Evolutionary conservation across 2,888 invertebrate genomes (phyloP).

Genomic region (Hypercompe scribonia): DNA sequence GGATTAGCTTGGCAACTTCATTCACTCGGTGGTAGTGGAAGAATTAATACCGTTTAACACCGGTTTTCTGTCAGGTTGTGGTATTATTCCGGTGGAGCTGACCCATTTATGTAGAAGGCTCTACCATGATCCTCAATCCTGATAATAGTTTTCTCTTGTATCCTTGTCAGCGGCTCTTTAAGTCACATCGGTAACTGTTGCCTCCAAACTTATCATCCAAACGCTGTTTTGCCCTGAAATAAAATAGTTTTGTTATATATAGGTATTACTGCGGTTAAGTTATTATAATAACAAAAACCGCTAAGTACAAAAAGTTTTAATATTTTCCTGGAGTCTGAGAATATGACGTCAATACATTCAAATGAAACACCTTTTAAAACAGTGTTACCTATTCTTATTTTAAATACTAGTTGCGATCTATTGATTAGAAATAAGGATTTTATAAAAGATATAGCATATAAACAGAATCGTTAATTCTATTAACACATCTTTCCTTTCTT

Average conservation of each 20-base stretch:
- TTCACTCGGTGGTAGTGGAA: too few relatives aligned
- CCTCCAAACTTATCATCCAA: not conserved
- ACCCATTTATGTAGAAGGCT: too few relatives aligned
- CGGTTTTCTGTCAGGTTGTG: too few relatives aligned
- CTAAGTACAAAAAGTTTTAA: not conserved
- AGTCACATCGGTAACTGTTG: not conserved
- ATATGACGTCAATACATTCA: constrained; percentile 5
- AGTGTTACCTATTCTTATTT: not conserved
- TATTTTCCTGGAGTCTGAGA: not conserved
- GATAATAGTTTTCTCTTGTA: too few relatives aligned
- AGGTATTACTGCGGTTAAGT: not conserved
- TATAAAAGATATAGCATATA: not conserved
- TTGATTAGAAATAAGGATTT: not conserved
- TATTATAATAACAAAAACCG: not conserved
- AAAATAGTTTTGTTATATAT: not conserved
- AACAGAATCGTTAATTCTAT: not conserved
- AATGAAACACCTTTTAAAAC: not conserved
- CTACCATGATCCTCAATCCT: too few relatives aligned
- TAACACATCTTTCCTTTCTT: not conserved
- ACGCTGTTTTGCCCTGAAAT: not conserved
- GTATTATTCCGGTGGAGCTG: too few relatives aligned
- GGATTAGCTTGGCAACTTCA: too few relatives aligned
- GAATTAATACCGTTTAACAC: too few relatives aligned
- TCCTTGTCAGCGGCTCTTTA: not conserved
- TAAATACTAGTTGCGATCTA: not conserved